Evolutionary conservation across 2,113 vertebrate species (phyloP), one percentile per base, ranked within the genome.

Genomic region (Silurus glanis): DNA sequence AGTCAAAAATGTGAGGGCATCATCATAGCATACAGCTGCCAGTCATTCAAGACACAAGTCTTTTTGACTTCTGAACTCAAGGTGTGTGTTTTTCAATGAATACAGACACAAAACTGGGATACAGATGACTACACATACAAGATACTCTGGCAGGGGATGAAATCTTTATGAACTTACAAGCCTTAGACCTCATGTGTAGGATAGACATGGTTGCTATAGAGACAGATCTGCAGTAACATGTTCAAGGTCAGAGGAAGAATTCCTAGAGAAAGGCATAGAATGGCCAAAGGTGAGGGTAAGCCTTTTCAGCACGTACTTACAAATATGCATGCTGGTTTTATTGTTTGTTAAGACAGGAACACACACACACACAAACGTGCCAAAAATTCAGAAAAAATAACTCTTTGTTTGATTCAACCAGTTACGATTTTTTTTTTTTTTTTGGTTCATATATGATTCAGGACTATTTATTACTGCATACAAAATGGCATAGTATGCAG

Each of bases 181-280:
- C 5, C 49, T 56, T 78, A 17, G 91, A 92, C 90, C 92, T 94
- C 93, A 93, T 92, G 91, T 93, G 87, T 91, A 89, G 91, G 90
- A 92, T 93, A 88, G 88, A 92, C 89, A 89, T 88, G 92, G 94
- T 95, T 94, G 93, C 94, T 92, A 94, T 94, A 92, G 92, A 91
- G 90, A 95, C 93, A 88, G 92, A 90, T 91, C 91, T 90, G 85
- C 49, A 53, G 21, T 21, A 88, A 91, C 88, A 88, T 69, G 47
- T 85, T 91, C 89, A 92, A 89, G 89, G 89, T 91, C 88, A 86
- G 56, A 89, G 90, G 85, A 90, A 37, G 55, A 82, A 55, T 55
- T 76, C 59, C 85, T 85, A 61, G 79, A 83, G 91, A 58, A 86
- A 25, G 51, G 47, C 86, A 87, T 85, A 88, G 81, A 67, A 82